phyloP scores from a whole-genome alignment of 1,140 invertebrate genomes.

The Drosophila yakuba region DNA sequence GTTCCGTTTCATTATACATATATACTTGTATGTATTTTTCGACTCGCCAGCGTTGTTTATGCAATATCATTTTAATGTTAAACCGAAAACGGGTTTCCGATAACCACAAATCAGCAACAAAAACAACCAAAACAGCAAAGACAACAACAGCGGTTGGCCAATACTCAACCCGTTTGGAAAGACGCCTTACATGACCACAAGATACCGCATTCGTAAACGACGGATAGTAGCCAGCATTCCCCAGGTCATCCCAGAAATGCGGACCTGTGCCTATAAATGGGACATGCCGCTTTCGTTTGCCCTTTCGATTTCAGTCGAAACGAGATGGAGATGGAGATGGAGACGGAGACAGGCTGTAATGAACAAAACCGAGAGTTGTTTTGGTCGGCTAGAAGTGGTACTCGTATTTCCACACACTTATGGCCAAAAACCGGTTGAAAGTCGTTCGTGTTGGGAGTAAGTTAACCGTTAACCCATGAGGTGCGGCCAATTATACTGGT shows the following conservation, averaged over 20 bases:
- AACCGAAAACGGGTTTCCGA: slow-evolving; percentile 68
- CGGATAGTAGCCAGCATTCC: slow-evolving; percentile 18
- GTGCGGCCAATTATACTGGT: slow-evolving; percentile 20
- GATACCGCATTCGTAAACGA: background rate
- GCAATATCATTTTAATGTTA: slow-evolving; percentile 73
- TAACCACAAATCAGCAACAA: slow-evolving; percentile 5
- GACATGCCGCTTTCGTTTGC: slow-evolving; percentile 63
- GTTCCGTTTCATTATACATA: slow-evolving; percentile 63
- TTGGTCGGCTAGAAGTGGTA: slow-evolving; percentile 65
- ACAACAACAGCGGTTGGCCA: slow-evolving; percentile 57
- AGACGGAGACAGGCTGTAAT: slow-evolving; percentile 6
- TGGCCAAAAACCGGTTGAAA: slow-evolving; percentile 63
- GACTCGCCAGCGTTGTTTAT: slow-evolving; percentile 61
- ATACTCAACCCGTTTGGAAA: slow-evolving; percentile 67
- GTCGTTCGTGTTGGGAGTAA: slow-evolving; percentile 28
- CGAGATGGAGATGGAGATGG: slow-evolving; percentile 32
- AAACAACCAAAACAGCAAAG: background rate
- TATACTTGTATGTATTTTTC: slow-evolving; percentile 31
- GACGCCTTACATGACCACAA: slow-evolving; percentile 58
- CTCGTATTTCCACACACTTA: slow-evolving; percentile 33
- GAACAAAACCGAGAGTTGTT: slow-evolving; percentile 73
- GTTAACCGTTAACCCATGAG: slow-evolving; percentile 29
- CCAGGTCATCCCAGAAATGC: slow-evolving; percentile 27
- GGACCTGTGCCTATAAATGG: slow-evolving; percentile 12
- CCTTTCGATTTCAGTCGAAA: slow-evolving; percentile 71